Percentiles rank a stretch among this genome's conserved stretches.
Evolutionary conservation across 2,797 vertebrate species (phyloP).

Genomic region (Sparidentex hasta): DNA sequence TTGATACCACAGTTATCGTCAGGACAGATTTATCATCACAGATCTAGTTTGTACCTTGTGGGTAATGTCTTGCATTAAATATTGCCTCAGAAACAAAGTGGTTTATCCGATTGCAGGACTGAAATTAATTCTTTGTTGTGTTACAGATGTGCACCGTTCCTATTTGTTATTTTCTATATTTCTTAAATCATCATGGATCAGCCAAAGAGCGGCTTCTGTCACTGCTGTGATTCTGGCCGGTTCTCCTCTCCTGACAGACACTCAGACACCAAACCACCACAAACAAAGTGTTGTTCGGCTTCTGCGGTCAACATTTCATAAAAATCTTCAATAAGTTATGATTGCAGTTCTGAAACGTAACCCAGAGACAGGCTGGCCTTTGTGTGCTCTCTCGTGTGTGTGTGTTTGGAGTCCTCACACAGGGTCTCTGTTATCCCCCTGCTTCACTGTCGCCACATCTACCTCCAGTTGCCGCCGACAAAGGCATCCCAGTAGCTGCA

Average conservation of each 20-base stretch:
- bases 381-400: constrained; percentile 32
- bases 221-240: not conserved
- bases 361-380: constrained; percentile 29
- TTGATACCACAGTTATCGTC: no score
- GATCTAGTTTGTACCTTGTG: no score
- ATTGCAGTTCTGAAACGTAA: constrained; percentile 47
- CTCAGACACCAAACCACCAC: not conserved
- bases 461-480: constrained; percentile 69
- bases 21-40: no score
- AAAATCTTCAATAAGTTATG: constrained; percentile 39
- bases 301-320: constrained; percentile 34
- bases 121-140: not conserved
- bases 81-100: not conserved
- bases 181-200: not conserved
- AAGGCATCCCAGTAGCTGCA: constrained; percentile 70
- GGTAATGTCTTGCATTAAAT: not conserved
- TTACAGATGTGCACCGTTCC: not conserved
- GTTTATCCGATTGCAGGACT: not conserved
- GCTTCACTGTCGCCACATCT: constrained; percentile 58
- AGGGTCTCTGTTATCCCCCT: constrained; percentile 56
- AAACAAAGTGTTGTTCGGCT: constrained; percentile 16
- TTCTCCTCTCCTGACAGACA: not conserved
- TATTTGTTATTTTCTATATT: not conserved
- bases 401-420: constrained; percentile 40
- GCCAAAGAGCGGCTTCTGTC: not conserved